Conservation (phyloP, 2,888 invertebrate species). For the Epirrhoe alternata region DNA sequence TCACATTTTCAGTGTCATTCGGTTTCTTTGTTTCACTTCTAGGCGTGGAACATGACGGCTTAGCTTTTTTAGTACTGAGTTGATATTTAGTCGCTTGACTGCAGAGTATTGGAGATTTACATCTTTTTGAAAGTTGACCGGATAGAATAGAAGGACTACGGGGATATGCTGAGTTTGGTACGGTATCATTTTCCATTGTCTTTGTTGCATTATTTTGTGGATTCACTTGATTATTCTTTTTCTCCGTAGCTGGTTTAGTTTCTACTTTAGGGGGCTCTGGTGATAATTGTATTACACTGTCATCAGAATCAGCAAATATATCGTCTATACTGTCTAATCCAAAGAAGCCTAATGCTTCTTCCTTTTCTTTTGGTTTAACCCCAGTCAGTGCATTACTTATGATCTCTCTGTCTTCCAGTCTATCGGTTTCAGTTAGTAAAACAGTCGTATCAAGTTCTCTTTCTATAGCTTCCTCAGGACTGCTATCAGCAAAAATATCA, state of each 20-base stretch:
- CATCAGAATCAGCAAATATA: slow-evolving; percentile 73
- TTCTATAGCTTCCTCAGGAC: slow-evolving; percentile 38
- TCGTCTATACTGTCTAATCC: slow-evolving; percentile 79
- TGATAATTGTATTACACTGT: slow-evolving; percentile 47
- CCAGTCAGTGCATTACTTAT: not conserved
- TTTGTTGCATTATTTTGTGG: slow-evolving; percentile 1
- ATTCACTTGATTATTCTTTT: slow-evolving; percentile 1
- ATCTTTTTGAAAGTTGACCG: slow-evolving; percentile 52
- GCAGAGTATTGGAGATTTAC: slow-evolving; percentile 70
- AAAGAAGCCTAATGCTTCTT: slow-evolving; percentile 67
- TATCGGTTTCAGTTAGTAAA: not conserved
- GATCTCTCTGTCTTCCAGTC: slow-evolving; percentile 47
- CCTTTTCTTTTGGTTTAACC: slow-evolving; percentile 40
- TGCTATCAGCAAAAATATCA: slow-evolving; percentile 69
- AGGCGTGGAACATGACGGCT: slow-evolving; percentile 54
- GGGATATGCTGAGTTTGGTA: slow-evolving; percentile 44
- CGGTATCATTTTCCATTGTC: slow-evolving; percentile 27
- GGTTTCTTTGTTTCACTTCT: slow-evolving; percentile 54
- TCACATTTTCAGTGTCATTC: slow-evolving; percentile 40
- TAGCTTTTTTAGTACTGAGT: slow-evolving; percentile 56
- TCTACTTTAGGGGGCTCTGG: slow-evolving; percentile 42
- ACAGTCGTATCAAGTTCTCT: not conserved
- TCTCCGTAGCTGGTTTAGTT: slow-evolving; percentile 2
- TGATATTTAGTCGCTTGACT: slow-evolving; percentile 65
- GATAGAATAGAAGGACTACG: slow-evolving; percentile 74